Conservation (phyloP, 1,140 invertebrate genomes). For the Arion vulgaris region DNA sequence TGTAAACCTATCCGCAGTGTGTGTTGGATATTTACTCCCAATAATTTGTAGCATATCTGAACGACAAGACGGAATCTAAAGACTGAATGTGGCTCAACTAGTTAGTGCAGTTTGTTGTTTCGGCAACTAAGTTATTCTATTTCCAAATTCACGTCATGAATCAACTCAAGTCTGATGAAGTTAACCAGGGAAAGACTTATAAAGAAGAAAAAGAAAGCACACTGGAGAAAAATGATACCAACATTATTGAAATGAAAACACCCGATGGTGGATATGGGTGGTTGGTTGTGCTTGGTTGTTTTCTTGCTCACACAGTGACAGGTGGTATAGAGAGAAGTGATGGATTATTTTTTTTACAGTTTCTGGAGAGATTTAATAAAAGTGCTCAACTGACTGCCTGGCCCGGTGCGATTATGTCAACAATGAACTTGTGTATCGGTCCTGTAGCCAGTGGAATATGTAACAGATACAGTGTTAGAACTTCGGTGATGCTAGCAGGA, state of each 20-base stretch:
- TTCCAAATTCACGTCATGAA: too few species aligned
- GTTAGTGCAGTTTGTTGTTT: too few species aligned
- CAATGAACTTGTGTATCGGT: slow-evolving; percentile 6
- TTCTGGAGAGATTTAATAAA: slow-evolving; percentile 48
- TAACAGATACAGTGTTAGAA: slow-evolving; percentile 89
- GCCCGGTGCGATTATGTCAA: slow-evolving; percentile 24
- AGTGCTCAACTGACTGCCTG: slow-evolving; percentile 48
- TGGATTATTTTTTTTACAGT: slow-evolving; percentile 59
- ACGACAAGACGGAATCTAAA: too few species aligned
- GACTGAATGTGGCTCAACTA: too few species aligned
- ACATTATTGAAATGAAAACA: not conserved
- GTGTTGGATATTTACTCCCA: too few species aligned
- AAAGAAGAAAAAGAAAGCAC: not conserved
- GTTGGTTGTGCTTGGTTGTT: slow-evolving; percentile 44
- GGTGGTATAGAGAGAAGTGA: slow-evolving; percentile 60
- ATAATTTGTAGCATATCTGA: too few species aligned
- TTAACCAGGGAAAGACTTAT: too few species aligned
- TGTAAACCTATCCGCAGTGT: too few species aligned
- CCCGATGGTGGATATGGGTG: slow-evolving; percentile 49
- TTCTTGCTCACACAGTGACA: slow-evolving; percentile 44
- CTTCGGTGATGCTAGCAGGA: slow-evolving; percentile 87
- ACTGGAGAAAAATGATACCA: not conserved
- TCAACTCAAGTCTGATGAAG: too few species aligned
- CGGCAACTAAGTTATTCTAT: too few species aligned
- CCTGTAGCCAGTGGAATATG: slow-evolving; percentile 90